Evolutionary conservation across 2,113 vertebrate genomes (phyloP), one percentile per base, ranked within the genome.

Genomic region (Antigone vipio): DNA sequence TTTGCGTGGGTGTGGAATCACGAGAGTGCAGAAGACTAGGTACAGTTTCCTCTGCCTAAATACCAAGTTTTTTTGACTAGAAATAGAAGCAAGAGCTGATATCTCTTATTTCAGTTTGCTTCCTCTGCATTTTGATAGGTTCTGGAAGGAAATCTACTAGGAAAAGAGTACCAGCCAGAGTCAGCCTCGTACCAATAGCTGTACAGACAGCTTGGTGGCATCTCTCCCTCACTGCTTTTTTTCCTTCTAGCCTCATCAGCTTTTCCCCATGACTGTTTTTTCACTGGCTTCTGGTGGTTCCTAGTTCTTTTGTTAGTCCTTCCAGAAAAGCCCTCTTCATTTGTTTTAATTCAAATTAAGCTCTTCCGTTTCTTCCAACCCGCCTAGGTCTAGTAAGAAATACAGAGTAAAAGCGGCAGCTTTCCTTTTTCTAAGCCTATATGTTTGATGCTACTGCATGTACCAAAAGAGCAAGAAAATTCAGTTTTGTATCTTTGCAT

Each of bases 1-100:
- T 73, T 64, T 62, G 1, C 0, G 0, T 26, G 26, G 4, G 5
- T 53, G 15, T n/a, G 6, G 15, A 81, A 19, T 38, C 30, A 32
- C 0, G 3, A 49, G 26, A 27, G 4, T 17, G 17, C 3, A 38
- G 38, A 74, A 52, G 12, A 64, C 12, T 5, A 12, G 9, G 7
- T 42, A 34, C 5, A 26, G 8, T 2, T 1, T 60, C 7, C 11
- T 84, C 15, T 84, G 29, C 27, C 27, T 49, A 53, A 63, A 66
- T 49, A 2, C 5, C 4, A 7, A 11, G 2, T 3, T 34, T 42
- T 44, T 38, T 71, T 22, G 6, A 32, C 38, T 24, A 4, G n/a
- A 88, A 66, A 60, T 19, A 56, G 12, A 66, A 56, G 16, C 2
- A 2, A 42, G 4, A 60, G 22, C 5, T 58, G 26, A 10, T 53